Percentiles rank a stretch among this genome's conserved stretches.
phyloP scores from a whole-genome alignment of 2,888 invertebrate species.

The Polietes domitor region DNA sequence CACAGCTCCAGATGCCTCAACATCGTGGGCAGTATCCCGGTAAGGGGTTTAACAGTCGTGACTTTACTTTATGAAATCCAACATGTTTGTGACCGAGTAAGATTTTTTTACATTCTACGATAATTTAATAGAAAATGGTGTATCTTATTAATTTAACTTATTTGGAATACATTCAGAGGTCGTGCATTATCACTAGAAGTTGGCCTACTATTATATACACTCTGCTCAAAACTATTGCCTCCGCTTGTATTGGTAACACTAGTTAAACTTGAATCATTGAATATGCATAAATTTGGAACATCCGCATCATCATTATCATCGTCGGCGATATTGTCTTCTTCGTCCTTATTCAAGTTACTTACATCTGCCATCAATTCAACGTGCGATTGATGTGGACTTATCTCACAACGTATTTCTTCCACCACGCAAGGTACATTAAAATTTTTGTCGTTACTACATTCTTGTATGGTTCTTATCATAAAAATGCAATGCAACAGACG shows the following conservation, averaged over 20 bases:
- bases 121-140: too few species aligned
- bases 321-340: too few species aligned
- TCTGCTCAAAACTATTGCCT: constrained; percentile 79
- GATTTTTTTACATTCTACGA: too few species aligned
- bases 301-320: constrained; percentile 73
- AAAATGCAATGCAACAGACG: constrained; percentile 22
- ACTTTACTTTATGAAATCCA: too few species aligned
- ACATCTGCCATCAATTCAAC: neutral
- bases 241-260: constrained; percentile 80
- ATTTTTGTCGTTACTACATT: neutral
- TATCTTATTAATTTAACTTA: too few species aligned
- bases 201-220: constrained; percentile 75
- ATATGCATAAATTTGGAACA: constrained; percentile 76
- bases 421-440: constrained; percentile 4
- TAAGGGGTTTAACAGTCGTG: too few species aligned
- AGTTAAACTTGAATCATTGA: constrained; percentile 79
- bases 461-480: neutral
- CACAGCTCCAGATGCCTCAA: too few species aligned
- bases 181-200: constrained; percentile 62
- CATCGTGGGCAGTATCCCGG: too few species aligned
- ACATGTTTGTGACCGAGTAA: too few species aligned
- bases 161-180: constrained; percentile 54
- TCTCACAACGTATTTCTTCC: neutral
- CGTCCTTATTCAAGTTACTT: too few species aligned
- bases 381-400: neutral